A percentile compares a stretch with the other conserved stretches of the same genome.
These are phyloP conservation scores for Hyperoodon ampullatus DNA, from an alignment of 2,113 vertebrate genomes.

Conservation along the genomic window DNA sequence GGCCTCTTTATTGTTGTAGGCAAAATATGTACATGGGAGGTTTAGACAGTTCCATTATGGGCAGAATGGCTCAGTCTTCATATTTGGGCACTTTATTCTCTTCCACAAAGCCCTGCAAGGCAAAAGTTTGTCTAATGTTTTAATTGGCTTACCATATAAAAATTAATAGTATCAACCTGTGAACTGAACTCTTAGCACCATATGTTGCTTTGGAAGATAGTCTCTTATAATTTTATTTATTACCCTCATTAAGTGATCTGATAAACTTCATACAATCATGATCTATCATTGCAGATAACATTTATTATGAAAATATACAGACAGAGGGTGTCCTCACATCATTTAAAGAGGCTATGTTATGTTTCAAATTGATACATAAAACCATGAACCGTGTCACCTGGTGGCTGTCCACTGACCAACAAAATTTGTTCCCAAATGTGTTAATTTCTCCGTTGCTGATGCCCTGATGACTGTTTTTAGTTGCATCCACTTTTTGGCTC, in stretches of 20 bases:
- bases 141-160: neutral
- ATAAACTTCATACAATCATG: neutral
- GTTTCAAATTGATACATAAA: neutral
- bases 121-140: neutral
- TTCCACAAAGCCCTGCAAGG: neutral
- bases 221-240: neutral
- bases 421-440: neutral
- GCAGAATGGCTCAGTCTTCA: neutral
- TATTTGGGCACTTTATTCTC: neutral
- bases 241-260: neutral
- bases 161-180: neutral
- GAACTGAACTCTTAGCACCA: neutral
- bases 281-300: neutral
- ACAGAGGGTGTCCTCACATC: neutral
- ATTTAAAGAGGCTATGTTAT: neutral
- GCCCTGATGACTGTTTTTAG: neutral
- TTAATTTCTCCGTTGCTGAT: neutral
- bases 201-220: neutral
- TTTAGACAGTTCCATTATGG: neutral
- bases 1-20: neutral
- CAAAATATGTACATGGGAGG: neutral
- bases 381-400: neutral
- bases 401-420: neutral
- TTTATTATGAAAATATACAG: neutral
- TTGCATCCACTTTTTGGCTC: neutral